Conservation (phyloP, 92 coral and sea anemone species). For the Epizoanthus rinbou region DNA sequence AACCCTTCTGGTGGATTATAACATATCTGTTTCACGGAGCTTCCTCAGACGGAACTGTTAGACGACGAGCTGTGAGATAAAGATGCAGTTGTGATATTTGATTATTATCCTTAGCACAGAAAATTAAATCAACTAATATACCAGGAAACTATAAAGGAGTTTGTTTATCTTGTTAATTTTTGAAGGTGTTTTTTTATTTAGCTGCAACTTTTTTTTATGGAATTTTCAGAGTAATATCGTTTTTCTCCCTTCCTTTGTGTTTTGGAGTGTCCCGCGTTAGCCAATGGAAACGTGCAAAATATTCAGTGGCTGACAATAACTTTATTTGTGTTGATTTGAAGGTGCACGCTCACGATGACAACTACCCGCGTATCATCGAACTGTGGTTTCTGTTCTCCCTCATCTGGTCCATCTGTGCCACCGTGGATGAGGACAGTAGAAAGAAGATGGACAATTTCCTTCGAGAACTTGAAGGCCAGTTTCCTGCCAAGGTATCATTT, state of each 20-base stretch:
- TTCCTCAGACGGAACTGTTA: too few species aligned
- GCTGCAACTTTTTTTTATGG: too few species aligned
- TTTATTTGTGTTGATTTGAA: conserved; percentile 9
- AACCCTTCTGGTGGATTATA: too few species aligned
- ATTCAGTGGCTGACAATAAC: not conserved
- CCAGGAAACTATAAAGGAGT: too few species aligned
- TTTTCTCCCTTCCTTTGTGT: not conserved
- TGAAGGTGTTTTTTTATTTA: too few species aligned
- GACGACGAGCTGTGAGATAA: too few species aligned
- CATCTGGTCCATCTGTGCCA: conserved; percentile 97
- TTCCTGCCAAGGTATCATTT: conserved; percentile 88
- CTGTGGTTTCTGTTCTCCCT: conserved; percentile 97
- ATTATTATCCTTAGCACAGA: too few species aligned
- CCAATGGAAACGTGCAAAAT: not conserved
- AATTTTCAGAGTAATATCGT: not conserved
- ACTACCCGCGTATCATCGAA: conserved; percentile 94
- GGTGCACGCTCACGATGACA: conserved; percentile 94
- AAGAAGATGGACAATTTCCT: conserved; percentile 99
- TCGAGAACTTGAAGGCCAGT: conserved; percentile 97
- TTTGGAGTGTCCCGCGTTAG: not conserved
- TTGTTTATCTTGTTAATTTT: too few species aligned
- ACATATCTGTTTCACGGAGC: too few species aligned
- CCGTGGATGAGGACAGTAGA: conserved; percentile 98
- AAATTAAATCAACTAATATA: too few species aligned
- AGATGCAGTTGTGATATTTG: too few species aligned